Evolutionary conservation across 1,140 invertebrate genomes (phyloP), one percentile per base, ranked within the genome.

Genomic region (Drosophila neocordata): DNA sequence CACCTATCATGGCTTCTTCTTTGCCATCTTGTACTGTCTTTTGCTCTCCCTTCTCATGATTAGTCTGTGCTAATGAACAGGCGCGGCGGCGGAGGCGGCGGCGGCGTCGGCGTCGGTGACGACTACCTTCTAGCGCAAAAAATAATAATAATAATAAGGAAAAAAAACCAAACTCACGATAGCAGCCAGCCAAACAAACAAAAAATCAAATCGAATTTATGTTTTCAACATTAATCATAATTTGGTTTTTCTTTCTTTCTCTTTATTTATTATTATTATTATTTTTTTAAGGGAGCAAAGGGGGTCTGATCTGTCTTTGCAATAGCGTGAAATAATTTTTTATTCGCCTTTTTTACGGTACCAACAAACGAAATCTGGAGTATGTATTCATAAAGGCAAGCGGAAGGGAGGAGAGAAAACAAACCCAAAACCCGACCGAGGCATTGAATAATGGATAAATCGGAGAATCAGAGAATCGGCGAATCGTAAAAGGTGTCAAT

Each of bases 121-220:
- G 27, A 31, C 27, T 31, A 31, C 27, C 27, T 4, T 4, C 81
- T 73, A 69, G 82, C 75, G 65, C 69, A 82, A 82, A 78, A 79
- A 38, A 15, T 1, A 44, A 35, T 52, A 51, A 53, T 31, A 53
- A 58, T 58, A 18, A 41, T 37, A 41, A 13, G 31, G 22, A 31
- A 65, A 9, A 41, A 51, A 51, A 57, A 31, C 27, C 27, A 64
- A 63, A 63, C 51, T 31, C 27, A 55, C 22, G 27, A 64, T 35
- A 34, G 51, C 12, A 77, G 77, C 76, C 69, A 35, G 69, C 69
- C 82, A 81, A 81, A 77, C 83, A 87, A 87, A 88, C 79, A 87
- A 87, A 88, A 88, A 87, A 87, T 83, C 84, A 87, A 87, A 88
- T 88, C 83, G 69, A 88, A 87, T 88, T 84, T 79, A 76, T 73